Base-by-base conservation (phyloP, 2,888 invertebrate species). In the Nematopogon swammerdamellus region DNA sequence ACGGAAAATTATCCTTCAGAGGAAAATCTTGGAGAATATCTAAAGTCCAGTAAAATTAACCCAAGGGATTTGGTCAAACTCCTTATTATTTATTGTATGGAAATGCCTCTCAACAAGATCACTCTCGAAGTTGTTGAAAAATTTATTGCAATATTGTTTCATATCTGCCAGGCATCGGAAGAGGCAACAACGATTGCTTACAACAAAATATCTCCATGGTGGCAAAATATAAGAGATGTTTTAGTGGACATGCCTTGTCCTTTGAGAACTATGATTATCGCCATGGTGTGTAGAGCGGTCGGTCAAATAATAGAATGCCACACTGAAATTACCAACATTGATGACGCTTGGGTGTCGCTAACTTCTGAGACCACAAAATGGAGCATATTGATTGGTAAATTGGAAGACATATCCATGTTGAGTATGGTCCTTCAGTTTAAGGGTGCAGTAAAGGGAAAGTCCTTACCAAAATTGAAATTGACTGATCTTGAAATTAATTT, bases 291-390 rank as follows among this genome's bases (percentile, higher is more conserved):
- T 64, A 86, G 92, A 63, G 86, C 86, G 16, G 88, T 93, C 3
- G 86, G 88, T 1, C 80, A 62, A 67, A 72, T 62, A 51, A 72
- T 74, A 50, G 77, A 75, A 70, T 59, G 56, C 19, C 64, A 65
- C 49, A 68, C 67, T 49, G 69, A 76, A 36, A 80, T 67, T 4
- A 58, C 71, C 50, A 73, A 72, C 19, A 86, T 86, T 19, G 83
- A 82, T 25, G 86, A 82, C 46, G 72, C 82, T 44, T 95, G 92
- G 92, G 92, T 92, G 65, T 86, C 87, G 49, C 85, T 95, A 49
- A 89, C 92, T 1, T 85, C 89, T 56, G 96, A 96, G 63, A 86
- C 87, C 59, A 89, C 93, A 44, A 87, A 90, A 63, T 96, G 96
- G 92, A 89, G 90, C 16, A 73, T 93, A 46, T 74, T 96, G 1